phyloP scores from a whole-genome alignment of 2,888 invertebrate species.

The Ophonus ardosiacus region DNA sequence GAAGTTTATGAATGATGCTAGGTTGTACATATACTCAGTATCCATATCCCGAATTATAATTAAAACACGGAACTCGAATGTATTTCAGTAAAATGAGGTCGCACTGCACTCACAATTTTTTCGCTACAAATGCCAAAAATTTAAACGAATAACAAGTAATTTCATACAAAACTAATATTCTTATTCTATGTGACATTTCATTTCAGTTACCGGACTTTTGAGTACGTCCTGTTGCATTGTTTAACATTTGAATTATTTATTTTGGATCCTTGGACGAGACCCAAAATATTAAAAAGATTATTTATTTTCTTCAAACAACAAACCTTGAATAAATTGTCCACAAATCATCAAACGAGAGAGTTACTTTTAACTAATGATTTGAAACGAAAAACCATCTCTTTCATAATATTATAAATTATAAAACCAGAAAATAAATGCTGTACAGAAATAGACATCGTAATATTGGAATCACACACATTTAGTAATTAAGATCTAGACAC shows the following conservation, averaged over 20 bases:
- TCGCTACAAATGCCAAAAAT: slow-evolving; percentile 61
- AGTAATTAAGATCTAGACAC: slow-evolving; percentile 61
- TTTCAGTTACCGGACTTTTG: slow-evolving; percentile 25
- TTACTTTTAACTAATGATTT: no score
- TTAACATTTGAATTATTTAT: slow-evolving; percentile 24
- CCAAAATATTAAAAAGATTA: slow-evolving; percentile 46
- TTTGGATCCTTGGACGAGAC: slow-evolving; percentile 19
- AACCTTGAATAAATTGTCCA: slow-evolving; percentile 21
- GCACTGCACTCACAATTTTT: slow-evolving; percentile 60
- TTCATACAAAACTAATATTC: slow-evolving; percentile 52
- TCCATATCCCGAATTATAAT: slow-evolving; percentile 60
- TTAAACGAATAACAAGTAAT: slow-evolving; percentile 62
- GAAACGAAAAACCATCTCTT: not conserved
- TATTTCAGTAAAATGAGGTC: slow-evolving; percentile 62
- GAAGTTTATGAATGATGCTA: slow-evolving; percentile 23
- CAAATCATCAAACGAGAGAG: not conserved
- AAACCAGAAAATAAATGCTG: not conserved
- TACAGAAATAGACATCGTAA: slow-evolving; percentile 12
- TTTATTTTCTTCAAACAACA: slow-evolving; percentile 4
- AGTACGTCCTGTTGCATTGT: slow-evolving; percentile 12
- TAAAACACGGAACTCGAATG: slow-evolving; percentile 60
- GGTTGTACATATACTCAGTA: slow-evolving; percentile 8
- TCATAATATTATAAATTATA: not conserved
- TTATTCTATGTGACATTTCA: slow-evolving; percentile 15
- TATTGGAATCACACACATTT: slow-evolving; percentile 55